Evolutionary conservation across 2,888 invertebrate genomes (phyloP).

Genomic region (Uropetala carovei): DNA sequence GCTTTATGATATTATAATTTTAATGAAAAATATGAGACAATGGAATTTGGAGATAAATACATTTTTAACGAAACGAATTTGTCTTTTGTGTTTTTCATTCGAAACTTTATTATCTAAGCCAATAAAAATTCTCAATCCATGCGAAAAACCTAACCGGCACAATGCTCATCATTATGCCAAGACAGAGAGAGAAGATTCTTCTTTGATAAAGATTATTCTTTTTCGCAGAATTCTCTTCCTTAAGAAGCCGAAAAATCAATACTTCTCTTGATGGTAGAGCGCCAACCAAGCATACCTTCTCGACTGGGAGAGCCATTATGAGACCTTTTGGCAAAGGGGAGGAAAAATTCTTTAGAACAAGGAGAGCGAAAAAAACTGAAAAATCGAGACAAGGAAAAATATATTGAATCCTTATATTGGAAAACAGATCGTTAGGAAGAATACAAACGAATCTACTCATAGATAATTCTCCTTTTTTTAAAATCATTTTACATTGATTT

Average conservation of each 20-base stretch:
- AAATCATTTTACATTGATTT: neutral
- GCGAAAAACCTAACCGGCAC: neutral
- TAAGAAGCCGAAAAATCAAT: slow-evolving; percentile 10
- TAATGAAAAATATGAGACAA: too few relatives aligned
- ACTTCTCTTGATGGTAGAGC: neutral
- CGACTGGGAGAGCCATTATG: slow-evolving; percentile 3
- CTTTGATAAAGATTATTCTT: neutral
- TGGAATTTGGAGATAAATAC: too few relatives aligned
- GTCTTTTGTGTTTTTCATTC: neutral
- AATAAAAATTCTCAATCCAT: slow-evolving; percentile 26
- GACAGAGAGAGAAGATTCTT: too few relatives aligned
- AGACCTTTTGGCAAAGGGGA: neutral
- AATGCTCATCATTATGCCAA: neutral
- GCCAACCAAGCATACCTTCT: neutral
- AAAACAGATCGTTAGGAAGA: neutral
- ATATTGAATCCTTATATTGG: slow-evolving; percentile 8
- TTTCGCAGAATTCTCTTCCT: neutral
- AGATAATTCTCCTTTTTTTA: neutral
- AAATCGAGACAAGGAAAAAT: neutral
- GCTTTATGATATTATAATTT: too few relatives aligned
- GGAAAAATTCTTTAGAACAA: neutral
- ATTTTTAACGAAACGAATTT: neutral
- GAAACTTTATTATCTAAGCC: neutral
- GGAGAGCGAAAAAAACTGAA: neutral
- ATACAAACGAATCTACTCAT: neutral